phyloP scores from a whole-genome alignment of 2,113 vertebrate genomes.

The Macaca mulatta region DNA sequence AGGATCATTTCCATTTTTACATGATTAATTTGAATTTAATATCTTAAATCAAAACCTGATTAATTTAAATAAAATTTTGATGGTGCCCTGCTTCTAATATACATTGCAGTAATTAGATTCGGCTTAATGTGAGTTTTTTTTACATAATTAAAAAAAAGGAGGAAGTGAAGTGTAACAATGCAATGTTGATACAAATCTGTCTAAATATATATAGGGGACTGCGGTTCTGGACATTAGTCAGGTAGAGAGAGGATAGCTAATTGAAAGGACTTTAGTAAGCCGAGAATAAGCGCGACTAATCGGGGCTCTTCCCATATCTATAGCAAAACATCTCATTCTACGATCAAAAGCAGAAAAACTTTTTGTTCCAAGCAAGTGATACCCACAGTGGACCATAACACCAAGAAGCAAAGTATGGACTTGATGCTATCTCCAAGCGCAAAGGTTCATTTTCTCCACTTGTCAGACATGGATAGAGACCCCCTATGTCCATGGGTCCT shows the following conservation, averaged over 20 bases:
- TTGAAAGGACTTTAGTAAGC: conserved; percentile 13
- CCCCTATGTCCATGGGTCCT: accelerated
- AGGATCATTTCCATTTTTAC: conserved; percentile 99
- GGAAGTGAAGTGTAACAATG: conserved; percentile 88
- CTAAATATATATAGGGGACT: conserved; percentile 76
- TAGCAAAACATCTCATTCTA: accelerated
- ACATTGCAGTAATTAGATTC: conserved; percentile 95
- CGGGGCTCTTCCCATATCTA: accelerated
- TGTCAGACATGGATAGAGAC: accelerated
- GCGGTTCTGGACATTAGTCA: conserved; percentile 64
- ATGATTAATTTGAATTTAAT: conserved; percentile 99
- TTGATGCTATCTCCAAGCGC: accelerated
- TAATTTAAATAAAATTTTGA: conserved; percentile 99
- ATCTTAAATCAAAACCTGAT: conserved; percentile 99
- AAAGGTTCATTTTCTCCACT: too few relatives aligned
- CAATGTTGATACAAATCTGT: conserved; percentile 87
- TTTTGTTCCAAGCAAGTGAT: background rate
- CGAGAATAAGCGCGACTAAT: accelerated
- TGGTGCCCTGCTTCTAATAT: conserved; percentile 95
- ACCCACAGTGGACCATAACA: accelerated
- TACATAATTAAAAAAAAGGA: conserved; percentile 91
- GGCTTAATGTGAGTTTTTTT: conserved; percentile 93
- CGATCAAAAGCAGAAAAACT: background rate
- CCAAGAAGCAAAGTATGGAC: accelerated
- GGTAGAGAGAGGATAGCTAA: conserved; percentile 68